Percentiles rank a stretch among this genome's conserved stretches.
Evolutionary conservation across 1,140 invertebrate genomes (phyloP).

Genomic region (Cyrtorhinus lividipennis): DNA sequence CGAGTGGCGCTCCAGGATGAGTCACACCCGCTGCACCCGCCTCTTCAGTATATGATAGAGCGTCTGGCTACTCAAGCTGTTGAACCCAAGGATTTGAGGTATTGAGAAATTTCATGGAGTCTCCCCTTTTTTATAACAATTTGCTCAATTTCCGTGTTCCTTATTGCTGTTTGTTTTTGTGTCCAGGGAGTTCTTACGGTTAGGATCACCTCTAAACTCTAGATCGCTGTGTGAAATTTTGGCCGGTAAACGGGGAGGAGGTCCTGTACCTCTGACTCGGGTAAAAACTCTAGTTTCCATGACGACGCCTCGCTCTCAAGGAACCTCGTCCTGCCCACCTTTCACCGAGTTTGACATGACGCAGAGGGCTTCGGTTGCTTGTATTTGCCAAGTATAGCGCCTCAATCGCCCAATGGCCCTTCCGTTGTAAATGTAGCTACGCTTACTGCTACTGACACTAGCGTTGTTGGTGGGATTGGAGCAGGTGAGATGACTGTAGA

Average conservation of each 20-base stretch:
- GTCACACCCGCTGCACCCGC: slow-evolving; percentile 73
- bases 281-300: slow-evolving; percentile 98
- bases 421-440: slow-evolving; percentile 46
- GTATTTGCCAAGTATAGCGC: slow-evolving; percentile 85
- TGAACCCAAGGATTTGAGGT: slow-evolving; percentile 81
- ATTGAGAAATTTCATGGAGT: too few species aligned
- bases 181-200: slow-evolving; percentile 75
- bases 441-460: slow-evolving; percentile 48
- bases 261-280: slow-evolving; percentile 76
- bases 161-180: neutral
- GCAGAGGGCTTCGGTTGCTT: slow-evolving; percentile 95
- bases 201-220: slow-evolving; percentile 86
- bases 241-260: slow-evolving; percentile 36
- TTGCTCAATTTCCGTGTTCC: neutral
- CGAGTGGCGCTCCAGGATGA: slow-evolving; percentile 74
- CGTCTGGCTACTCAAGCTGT: slow-evolving; percentile 85
- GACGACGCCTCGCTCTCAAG: slow-evolving; percentile 68
- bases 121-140: slow-evolving; percentile 1
- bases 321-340: slow-evolving; percentile 48
- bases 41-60: slow-evolving; percentile 91
- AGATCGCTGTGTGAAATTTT: slow-evolving; percentile 56
- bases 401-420: slow-evolving; percentile 61
- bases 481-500: slow-evolving; percentile 39
- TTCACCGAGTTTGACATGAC: slow-evolving; percentile 99
- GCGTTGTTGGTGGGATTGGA: slow-evolving; percentile 81